phyloP scores from a whole-genome alignment of 1,140 invertebrate genomes.

The Tetragnatha versicolor region DNA sequence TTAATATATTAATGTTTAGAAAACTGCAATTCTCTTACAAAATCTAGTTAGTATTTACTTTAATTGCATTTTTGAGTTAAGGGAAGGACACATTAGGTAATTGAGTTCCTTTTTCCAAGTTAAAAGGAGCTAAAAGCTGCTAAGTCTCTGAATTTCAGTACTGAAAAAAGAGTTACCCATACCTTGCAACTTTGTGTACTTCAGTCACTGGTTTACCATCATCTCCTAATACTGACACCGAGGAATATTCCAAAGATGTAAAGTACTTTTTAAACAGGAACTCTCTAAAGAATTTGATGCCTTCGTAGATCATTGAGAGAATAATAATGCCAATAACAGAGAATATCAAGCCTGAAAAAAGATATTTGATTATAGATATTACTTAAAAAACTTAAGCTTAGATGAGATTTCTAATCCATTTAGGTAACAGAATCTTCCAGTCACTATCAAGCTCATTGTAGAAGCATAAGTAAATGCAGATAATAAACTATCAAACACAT shows the following conservation, averaged over 20 bases:
- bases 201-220: slow-evolving; percentile 50
- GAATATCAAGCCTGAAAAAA: slow-evolving; percentile 72
- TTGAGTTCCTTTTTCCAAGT: no score
- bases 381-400: background rate
- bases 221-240: slow-evolving; percentile 51
- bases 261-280: slow-evolving; percentile 54
- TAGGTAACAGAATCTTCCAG: background rate
- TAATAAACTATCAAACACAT: background rate
- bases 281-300: slow-evolving; percentile 82
- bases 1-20: no score
- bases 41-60: no score
- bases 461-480: background rate
- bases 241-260: slow-evolving; percentile 48
- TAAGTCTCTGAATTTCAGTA: no score
- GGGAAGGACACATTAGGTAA: no score
- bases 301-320: slow-evolving; percentile 86
- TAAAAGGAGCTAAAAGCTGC: no score
- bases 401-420: no score
- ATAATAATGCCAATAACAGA: slow-evolving; percentile 87
- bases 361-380: background rate
- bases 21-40: no score
- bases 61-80: no score
- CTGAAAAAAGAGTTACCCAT: no score
- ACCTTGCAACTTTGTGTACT: slow-evolving; percentile 56
- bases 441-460: background rate